Evolutionary conservation across 2,113 vertebrate genomes (phyloP), one percentile per base, ranked within the genome.

Genomic region (Ivindomyrus marchei): DNA sequence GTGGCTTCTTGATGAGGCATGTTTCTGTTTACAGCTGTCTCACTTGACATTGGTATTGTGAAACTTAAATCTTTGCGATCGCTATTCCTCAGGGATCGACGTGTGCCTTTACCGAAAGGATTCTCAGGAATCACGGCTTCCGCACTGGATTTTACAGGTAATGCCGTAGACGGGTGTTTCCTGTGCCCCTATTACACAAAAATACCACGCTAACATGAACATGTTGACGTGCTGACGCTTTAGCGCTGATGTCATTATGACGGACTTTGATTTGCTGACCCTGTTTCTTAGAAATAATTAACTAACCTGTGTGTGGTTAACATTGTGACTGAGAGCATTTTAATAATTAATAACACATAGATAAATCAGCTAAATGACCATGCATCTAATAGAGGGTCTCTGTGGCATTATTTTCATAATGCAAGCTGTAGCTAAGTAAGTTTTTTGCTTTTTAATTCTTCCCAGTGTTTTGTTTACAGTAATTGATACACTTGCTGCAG

Each of bases 81-180:
- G 0, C n/a, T 27, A 1, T 0, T 21, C 58, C 85, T 36, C 91
- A 99, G 98, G 98, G 98, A 1, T 98, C 98, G 0, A 97, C 96
- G 0, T 99, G 98, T 19, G 98, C 98, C 5, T 99, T 99, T 92
- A 97, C 97, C 0, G 98, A 99, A 88, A 91, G 95, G 21, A 97
- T 99, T 92, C 94, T 99, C 19, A 97, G 97, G 70, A 95, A 90
- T 93, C 97, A 97, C 0, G 98, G 98, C 77, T 96, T 99, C 91
- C 97, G 97, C 88, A 99, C 98, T 0, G 98, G 98, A 90, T 99
- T 99, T 91, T 99, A 98, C 95, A 99, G 98, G 46, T 50, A 50
- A 15, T 15, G 15, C 49, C 3, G 3, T 50, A 50, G 49, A 15
- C 49, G 49, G 49, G 13, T 52, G 50, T 52, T 53, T 4, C 52